Conservation (phyloP, 1,140 invertebrate species). For the Nilaparvata lugens region DNA sequence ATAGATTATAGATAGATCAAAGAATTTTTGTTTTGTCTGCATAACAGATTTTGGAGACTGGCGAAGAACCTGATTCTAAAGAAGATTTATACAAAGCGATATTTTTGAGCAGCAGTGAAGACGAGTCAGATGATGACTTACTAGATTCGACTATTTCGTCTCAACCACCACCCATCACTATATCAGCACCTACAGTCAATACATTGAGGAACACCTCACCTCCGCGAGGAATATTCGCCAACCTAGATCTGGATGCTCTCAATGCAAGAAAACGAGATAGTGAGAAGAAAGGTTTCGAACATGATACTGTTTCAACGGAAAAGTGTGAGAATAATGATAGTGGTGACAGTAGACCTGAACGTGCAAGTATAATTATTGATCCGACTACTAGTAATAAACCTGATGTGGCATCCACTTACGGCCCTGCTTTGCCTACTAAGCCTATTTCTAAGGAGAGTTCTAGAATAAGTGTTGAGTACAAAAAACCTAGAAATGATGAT, state of each 20-base stretch:
- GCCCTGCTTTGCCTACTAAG: conserved; percentile 19
- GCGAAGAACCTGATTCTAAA: conserved; percentile 29
- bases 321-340: conserved; percentile 9
- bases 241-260: conserved; percentile 50
- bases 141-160: neutral
- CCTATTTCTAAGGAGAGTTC: conserved; percentile 25
- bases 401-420: conserved; percentile 1
- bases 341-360: neutral
- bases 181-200: conserved; percentile 33
- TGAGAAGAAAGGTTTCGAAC: neutral
- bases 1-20: no score
- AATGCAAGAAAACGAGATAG: conserved; percentile 4
- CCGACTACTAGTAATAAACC: neutral
- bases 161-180: neutral
- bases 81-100: conserved; percentile 56
- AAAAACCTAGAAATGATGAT: conserved; percentile 18
- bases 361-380: conserved; percentile 15
- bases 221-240: conserved; percentile 62
- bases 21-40: no score
- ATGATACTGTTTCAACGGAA: no score
- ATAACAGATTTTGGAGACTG: no score
- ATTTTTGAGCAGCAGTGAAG: conserved; percentile 49
- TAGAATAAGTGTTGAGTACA: conserved; percentile 23
- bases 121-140: conserved; percentile 38
- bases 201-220: conserved; percentile 52